These are phyloP conservation scores for Pachycephala philippinensis DNA, from an alignment of 2,113 vertebrate species.

Conservation along the genomic window DNA sequence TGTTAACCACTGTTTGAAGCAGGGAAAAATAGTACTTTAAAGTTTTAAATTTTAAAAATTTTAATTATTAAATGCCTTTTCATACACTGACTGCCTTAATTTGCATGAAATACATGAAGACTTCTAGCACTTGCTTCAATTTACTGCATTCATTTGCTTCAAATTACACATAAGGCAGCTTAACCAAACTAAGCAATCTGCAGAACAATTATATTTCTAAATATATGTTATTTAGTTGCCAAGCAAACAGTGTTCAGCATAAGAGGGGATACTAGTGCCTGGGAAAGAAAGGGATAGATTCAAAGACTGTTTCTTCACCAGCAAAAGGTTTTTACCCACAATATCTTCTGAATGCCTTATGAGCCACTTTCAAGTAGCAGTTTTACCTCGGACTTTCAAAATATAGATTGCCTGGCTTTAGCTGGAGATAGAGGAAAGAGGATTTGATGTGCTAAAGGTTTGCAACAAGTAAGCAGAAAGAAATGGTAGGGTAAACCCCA, in stretches of 20 bases:
- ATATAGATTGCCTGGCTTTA: not conserved
- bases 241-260: not conserved
- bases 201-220: not conserved
- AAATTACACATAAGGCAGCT: not conserved
- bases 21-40: not conserved
- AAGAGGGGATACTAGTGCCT: not conserved
- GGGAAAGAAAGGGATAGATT: not conserved
- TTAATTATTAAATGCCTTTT: slow-evolving; percentile 24
- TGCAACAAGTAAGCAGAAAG: not conserved
- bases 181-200: not conserved
- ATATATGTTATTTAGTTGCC: not conserved
- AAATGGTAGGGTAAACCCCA: not conserved
- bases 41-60: not conserved
- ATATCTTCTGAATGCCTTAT: not conserved
- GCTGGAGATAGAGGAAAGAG: not conserved
- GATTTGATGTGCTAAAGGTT: not conserved
- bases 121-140: not conserved
- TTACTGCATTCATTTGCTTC: not conserved
- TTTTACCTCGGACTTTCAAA: not conserved
- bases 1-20: not conserved
- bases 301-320: not conserved
- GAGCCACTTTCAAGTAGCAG: not conserved
- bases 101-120: not conserved
- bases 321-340: not conserved
- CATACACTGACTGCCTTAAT: not conserved